Evolutionary conservation across 2,113 vertebrate species (phyloP), one percentile per base, ranked within the genome.

Genomic region (Pterocles burchelli): DNA sequence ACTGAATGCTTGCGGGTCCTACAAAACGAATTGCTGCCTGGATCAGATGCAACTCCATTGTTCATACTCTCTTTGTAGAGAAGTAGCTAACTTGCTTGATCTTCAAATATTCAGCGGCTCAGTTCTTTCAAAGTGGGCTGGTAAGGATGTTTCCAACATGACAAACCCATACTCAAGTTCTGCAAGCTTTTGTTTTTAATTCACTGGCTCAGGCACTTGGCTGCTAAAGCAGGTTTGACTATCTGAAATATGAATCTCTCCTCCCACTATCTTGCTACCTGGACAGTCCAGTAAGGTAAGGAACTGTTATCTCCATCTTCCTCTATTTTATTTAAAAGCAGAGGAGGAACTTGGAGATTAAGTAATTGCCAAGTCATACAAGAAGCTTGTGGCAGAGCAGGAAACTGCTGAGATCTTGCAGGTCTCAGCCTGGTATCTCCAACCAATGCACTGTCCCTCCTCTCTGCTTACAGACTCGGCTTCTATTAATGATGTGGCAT

Each of bases 301-400:
- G 72, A 84, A 87, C 16, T 14, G 52, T 68, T 90, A 89, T 74
- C 79, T 85, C 16, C 38, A 86, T 36, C 89, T 84, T 90, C 84
- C 80, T 84, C 34, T 90, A 25, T 84, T 86, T 90, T 80, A 57
- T 91, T 90, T 92, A 88, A 80, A 94, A 92, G 76, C 70, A 75
- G 54, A 85, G 72, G 28, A 91, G 66, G 92, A 93, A 84, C 84
- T 36, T 68, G 70, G 28, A 89, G 75, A 92, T 94, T 49, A 94
- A 90, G 76, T 49, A 81, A 90, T 71, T 71, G 41, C 13, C 73
- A 70, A 88, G 62, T 94, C 95, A 94, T 34, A 90, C n/a, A 57
- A 57, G 45, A 90, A 65, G 58, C 68, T 78, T 75, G 84, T 89
- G 83, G 88, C 62, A 84, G 66, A 94, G 79, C 90, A 95, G 88